A percentile compares a stretch with the other conserved stretches of the same genome.
Conservation (phyloP, 2,888 invertebrate species). For the Thumatha senex region DNA sequence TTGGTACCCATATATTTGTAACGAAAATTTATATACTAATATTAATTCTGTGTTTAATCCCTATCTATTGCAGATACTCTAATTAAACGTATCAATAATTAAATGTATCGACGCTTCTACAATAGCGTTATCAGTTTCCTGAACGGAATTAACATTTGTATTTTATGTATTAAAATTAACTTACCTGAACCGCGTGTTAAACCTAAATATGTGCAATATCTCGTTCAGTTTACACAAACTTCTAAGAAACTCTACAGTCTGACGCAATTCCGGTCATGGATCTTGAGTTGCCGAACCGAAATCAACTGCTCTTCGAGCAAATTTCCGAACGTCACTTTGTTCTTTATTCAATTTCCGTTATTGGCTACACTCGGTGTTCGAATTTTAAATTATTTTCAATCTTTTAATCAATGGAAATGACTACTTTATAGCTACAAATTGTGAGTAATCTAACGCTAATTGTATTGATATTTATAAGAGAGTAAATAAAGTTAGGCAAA, state of each 20-base stretch:
- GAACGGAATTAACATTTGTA: conserved; percentile 18
- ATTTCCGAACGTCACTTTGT: conserved; percentile 82
- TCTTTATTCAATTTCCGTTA: conserved; percentile 83
- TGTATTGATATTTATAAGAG: conserved; percentile 45
- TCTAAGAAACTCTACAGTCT: conserved; percentile 69
- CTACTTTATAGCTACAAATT: conserved; percentile 31
- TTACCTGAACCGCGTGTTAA: conserved; percentile 46
- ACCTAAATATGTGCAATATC: conserved; percentile 63
- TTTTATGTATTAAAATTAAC: conserved; percentile 24
- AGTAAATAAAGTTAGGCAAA: conserved; percentile 28
- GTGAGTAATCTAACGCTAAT: conserved; percentile 46
- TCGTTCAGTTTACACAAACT: conserved; percentile 70
- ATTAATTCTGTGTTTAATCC: too few relatives aligned
- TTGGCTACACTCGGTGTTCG: conserved; percentile 56
- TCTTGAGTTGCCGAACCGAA: conserved; percentile 65
- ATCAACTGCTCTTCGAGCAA: conserved; percentile 76
- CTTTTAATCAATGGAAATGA: conserved; percentile 41
- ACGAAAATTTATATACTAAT: too few relatives aligned
- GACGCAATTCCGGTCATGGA: conserved; percentile 81
- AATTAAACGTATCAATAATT: too few relatives aligned
- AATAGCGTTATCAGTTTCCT: too few relatives aligned
- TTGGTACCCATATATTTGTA: too few relatives aligned
- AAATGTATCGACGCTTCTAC: background rate
- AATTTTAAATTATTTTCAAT: conserved; percentile 51
- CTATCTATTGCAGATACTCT: too few relatives aligned